Percentiles rank a stretch among this genome's conserved stretches.
Conservation (phyloP, 2,797 vertebrate genomes). For the Liparis tanakae region DNA sequence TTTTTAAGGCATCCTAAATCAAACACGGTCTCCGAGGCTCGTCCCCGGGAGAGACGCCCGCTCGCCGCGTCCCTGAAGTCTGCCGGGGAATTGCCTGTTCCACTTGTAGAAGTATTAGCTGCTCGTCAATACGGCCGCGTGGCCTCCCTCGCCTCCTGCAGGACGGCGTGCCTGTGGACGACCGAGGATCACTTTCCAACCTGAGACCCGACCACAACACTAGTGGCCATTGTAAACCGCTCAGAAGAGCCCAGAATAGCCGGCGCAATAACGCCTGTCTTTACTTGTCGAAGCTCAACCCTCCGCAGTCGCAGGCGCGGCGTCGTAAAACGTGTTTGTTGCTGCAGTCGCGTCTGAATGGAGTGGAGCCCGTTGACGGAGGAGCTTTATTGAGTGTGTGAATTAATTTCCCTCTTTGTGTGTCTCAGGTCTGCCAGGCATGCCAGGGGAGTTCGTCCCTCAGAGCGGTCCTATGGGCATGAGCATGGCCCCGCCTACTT, state of each 20-base stretch:
- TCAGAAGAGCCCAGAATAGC: slow-evolving; percentile 77
- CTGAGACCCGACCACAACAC: slow-evolving; percentile 79
- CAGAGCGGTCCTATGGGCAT: slow-evolving; percentile 99
- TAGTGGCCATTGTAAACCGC: slow-evolving; percentile 80
- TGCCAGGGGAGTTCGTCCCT: slow-evolving; percentile 96
- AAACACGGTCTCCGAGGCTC: slow-evolving; percentile 71
- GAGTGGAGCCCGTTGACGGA: slow-evolving; percentile 68
- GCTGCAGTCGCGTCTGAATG: slow-evolving; percentile 64
- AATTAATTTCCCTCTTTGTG: slow-evolving; percentile 54
- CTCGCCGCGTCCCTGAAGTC: slow-evolving; percentile 73
- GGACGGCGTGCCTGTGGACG: slow-evolving; percentile 71
- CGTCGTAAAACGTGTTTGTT: slow-evolving; percentile 70
- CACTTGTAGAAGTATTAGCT: slow-evolving; percentile 75
- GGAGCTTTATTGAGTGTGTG: slow-evolving; percentile 47
- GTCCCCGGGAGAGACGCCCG: slow-evolving; percentile 65
- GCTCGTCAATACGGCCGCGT: slow-evolving; percentile 72
- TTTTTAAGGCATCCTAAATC: slow-evolving; percentile 75
- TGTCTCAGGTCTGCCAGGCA: slow-evolving; percentile 94
- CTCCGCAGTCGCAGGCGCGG: slow-evolving; percentile 47
- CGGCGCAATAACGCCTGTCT: slow-evolving; percentile 70
- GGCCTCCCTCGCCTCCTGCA: slow-evolving; percentile 73
- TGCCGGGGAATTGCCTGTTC: slow-evolving; percentile 71
- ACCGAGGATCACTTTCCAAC: slow-evolving; percentile 77
- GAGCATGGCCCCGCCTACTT: slow-evolving; percentile 95
- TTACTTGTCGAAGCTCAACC: slow-evolving; percentile 64